Conservation (phyloP, 2,113 vertebrate species). For the Ptilonorhynchus violaceus region DNA sequence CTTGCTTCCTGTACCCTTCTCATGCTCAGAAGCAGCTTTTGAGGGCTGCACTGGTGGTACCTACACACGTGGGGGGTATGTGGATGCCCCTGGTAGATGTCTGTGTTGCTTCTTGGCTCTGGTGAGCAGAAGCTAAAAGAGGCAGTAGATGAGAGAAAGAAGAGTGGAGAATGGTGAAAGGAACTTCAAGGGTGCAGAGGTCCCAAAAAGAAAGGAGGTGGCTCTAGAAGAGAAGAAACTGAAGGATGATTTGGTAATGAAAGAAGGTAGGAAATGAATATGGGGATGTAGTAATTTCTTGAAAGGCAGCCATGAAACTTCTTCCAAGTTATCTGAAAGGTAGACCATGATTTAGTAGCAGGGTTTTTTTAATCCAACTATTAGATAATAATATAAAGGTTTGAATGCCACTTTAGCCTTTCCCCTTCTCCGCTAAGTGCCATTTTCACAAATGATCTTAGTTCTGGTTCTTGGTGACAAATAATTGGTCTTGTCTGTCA, state of each 20-base stretch:
- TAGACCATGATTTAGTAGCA: neutral
- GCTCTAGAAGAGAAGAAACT: neutral
- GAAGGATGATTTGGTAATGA: neutral
- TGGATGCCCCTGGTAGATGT: accelerated
- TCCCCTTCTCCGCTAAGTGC: neutral
- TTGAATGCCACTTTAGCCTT: neutral
- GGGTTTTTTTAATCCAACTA: accelerated
- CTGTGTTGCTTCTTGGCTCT: neutral
- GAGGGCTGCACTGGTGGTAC: neutral
- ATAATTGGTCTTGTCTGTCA: neutral
- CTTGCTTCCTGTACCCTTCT: neutral
- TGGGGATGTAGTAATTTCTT: accelerated
- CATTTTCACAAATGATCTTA: neutral
- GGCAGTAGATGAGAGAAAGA: neutral
- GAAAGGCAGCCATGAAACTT: neutral
- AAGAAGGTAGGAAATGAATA: neutral
- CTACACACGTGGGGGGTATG: accelerated
- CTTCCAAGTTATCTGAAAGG: neutral
- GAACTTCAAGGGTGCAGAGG: neutral
- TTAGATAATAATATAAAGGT: neutral
- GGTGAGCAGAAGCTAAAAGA: neutral
- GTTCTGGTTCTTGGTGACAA: neutral
- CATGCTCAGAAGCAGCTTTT: accelerated
- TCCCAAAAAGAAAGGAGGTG: neutral
- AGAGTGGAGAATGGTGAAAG: neutral